phyloP scores from a whole-genome alignment of 1,140 invertebrate genomes.

The Thaumetopoea pityocampa region DNA sequence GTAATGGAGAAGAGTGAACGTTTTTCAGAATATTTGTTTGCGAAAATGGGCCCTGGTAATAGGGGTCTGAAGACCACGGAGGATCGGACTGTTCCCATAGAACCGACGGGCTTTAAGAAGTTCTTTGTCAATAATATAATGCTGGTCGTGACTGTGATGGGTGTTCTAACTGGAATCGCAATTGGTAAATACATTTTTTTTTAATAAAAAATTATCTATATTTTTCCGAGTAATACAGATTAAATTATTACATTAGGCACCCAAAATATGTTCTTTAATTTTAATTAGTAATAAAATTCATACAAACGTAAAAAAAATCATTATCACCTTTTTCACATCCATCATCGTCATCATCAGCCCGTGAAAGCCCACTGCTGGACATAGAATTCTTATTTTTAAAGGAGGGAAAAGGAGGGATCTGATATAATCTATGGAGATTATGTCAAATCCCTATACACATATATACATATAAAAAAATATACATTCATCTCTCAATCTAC shows the following conservation, averaged over 20 bases:
- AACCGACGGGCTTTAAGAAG: constrained; percentile 80
- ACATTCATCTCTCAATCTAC: no score
- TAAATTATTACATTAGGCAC: background rate
- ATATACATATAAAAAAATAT: no score
- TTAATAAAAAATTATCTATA: background rate
- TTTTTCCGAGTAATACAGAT: background rate
- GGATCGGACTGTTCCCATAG: constrained; percentile 76
- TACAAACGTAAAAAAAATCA: no score
- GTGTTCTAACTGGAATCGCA: constrained; percentile 84
- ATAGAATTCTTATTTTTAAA: no score
- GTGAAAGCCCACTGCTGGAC: no score
- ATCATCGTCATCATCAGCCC: no score
- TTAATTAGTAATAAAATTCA: no score
- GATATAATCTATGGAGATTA: no score
- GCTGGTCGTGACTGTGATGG: constrained; percentile 85
- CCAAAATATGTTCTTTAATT: background rate
- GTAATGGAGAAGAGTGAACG: constrained; percentile 76
- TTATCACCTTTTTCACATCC: no score
- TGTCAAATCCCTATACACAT: no score
- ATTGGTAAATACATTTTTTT: constrained; percentile 77
- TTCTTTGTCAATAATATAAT: constrained; percentile 86
- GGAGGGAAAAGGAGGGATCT: no score
- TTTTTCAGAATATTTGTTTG: constrained; percentile 85
- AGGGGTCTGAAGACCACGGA: constrained; percentile 75
- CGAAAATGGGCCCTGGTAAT: constrained; percentile 79